These are phyloP conservation scores for Antechinus stuartii DNA, from an alignment of 2,113 vertebrate genomes.

Conservation along the genomic window DNA sequence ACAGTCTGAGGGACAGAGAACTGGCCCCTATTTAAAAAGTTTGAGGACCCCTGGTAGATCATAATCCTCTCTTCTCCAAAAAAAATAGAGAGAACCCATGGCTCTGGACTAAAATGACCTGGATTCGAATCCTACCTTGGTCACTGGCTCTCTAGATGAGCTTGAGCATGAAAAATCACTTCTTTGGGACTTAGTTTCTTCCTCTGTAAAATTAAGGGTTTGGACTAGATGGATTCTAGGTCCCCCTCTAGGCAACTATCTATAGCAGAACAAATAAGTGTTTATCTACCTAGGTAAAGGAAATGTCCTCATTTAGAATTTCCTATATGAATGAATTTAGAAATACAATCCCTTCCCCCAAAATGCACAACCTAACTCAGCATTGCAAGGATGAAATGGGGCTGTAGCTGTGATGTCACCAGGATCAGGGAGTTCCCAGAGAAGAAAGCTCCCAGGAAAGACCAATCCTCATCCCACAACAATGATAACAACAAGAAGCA, in stretches of 20 bases:
- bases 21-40: no score
- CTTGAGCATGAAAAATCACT: background rate
- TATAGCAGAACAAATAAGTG: background rate
- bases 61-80: background rate
- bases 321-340: background rate
- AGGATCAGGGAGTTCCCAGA: background rate
- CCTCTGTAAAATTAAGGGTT: background rate
- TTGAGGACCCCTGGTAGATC: background rate
- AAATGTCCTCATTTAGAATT: background rate
- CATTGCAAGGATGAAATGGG: background rate
- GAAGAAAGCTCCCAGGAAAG: background rate
- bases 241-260: background rate
- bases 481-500: background rate
- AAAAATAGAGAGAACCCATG: background rate
- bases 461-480: background rate
- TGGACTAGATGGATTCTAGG: background rate
- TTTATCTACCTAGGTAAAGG: background rate
- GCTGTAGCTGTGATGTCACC: background rate
- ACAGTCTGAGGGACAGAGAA: no score
- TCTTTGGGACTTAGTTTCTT: background rate
- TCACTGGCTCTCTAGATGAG: background rate
- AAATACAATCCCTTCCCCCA: background rate
- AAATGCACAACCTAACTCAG: background rate
- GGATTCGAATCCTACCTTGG: background rate
- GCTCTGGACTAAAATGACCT: background rate